Conservation (phyloP, 1,140 invertebrate genomes). For the Gerris buenoi region DNA sequence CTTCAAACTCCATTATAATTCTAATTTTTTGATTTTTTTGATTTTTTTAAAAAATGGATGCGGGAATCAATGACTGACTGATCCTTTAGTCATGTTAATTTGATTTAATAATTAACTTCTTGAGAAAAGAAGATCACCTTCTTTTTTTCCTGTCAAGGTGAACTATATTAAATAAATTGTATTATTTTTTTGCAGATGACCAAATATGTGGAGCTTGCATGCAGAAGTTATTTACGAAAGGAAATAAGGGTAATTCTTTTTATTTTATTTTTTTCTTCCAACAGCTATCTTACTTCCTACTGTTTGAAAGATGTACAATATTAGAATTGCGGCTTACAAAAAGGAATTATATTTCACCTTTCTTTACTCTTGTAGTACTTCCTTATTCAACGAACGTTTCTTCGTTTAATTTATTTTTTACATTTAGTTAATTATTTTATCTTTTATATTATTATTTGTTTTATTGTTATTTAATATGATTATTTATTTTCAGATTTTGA, state of each 20-base stretch:
- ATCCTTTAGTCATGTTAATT: too few relatives aligned
- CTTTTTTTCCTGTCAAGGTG: too few relatives aligned
- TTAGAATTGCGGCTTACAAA: neutral
- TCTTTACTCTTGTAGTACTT: neutral
- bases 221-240: constrained; percentile 50
- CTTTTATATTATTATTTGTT: too few relatives aligned
- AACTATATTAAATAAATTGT: too few relatives aligned
- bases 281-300: neutral
- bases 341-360: neutral
- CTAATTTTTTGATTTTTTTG: too few relatives aligned
- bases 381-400: neutral
- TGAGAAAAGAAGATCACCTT: too few relatives aligned
- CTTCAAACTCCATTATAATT: too few relatives aligned
- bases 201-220: constrained; percentile 60
- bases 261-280: neutral
- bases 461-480: neutral
- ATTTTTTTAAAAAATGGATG: too few relatives aligned
- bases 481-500: constrained; percentile 33
- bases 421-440: too few relatives aligned
- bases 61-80: too few relatives aligned
- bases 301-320: neutral
- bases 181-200: constrained; percentile 56
- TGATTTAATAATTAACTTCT: too few relatives aligned
- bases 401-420: neutral
- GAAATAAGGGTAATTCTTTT: constrained; percentile 26